These are phyloP conservation scores for Rhopalosiphum padi DNA, from an alignment of 1,140 invertebrate species.

Conservation along the genomic window DNA sequence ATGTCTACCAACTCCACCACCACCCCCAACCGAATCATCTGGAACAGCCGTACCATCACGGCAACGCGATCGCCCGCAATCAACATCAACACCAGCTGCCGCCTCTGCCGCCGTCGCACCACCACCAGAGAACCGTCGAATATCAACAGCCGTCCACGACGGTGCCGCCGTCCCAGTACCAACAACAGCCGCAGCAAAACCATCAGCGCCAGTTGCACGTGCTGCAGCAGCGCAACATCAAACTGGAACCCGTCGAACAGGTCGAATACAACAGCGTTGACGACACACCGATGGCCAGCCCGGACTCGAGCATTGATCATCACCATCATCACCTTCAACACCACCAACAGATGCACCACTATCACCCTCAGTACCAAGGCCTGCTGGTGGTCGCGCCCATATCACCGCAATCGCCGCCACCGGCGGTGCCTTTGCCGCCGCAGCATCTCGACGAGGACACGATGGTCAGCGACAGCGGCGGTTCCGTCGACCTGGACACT, in stretches of 20 bases:
- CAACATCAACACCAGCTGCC: conserved; percentile 25
- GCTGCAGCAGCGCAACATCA: not conserved
- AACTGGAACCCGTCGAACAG: not conserved
- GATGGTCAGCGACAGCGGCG: conserved; percentile 9
- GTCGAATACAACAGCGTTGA: not conserved
- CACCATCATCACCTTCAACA: not conserved
- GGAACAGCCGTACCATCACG: conserved; percentile 62
- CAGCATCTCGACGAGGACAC: not conserved
- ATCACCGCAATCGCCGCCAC: not conserved
- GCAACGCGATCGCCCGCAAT: not conserved
- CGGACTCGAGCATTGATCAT: conserved; percentile 36
- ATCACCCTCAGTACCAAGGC: not conserved
- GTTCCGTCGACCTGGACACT: not conserved
- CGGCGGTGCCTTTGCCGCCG: not conserved
- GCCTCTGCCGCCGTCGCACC: not conserved
- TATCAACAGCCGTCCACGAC: conserved; percentile 48
- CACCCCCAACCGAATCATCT: conserved; percentile 61
- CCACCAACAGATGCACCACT: not conserved
- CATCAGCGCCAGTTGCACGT: not conserved
- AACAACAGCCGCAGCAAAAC: not conserved
- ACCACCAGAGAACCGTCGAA: not conserved
- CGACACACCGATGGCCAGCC: conserved; percentile 27
- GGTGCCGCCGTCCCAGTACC: not conserved
- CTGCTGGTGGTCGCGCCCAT: conserved; percentile 41
- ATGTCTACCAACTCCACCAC: not conserved